Evolutionary conservation across 1,140 invertebrate species (phyloP).

Genomic region (Penaeus chinensis): DNA sequence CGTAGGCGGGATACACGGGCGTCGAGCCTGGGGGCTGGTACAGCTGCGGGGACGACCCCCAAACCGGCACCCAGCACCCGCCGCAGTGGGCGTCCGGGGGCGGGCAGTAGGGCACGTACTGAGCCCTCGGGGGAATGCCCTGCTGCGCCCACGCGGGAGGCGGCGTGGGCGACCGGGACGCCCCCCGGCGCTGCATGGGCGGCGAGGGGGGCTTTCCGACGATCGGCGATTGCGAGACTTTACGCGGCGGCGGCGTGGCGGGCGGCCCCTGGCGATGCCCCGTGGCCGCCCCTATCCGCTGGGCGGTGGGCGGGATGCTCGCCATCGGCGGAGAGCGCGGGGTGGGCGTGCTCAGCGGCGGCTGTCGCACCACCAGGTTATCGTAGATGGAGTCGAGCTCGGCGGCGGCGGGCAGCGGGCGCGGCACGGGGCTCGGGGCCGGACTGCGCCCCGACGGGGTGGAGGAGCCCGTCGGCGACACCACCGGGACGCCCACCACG

Average conservation of each 20-base stretch:
- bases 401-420: background rate
- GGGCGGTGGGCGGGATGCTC: background rate
- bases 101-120: conserved; percentile 18
- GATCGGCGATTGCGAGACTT: conserved; percentile 10
- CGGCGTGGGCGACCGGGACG: conserved; percentile 49
- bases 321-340: background rate
- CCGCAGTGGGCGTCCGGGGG: conserved; percentile 18
- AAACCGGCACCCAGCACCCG: conserved; percentile 43
- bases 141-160: conserved; percentile 1
- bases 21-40: background rate
- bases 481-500: conserved; percentile 39
- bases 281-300: background rate
- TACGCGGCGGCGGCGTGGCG: background rate
- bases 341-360: background rate
- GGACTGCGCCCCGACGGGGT: background rate
- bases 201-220: conserved; percentile 45
- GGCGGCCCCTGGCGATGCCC: too few species aligned
- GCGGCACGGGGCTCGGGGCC: background rate
- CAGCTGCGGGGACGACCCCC: conserved; percentile 51
- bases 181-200: conserved; percentile 33
- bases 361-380: conserved; percentile 32
- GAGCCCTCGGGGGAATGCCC: conserved; percentile 21
- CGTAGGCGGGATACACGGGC: conserved; percentile 9
- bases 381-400: conserved; percentile 46
- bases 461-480: background rate